Evolutionary conservation across 2,888 invertebrate genomes (phyloP), one percentile per base, ranked within the genome.

Genomic region (Xestia sexstrigata): DNA sequence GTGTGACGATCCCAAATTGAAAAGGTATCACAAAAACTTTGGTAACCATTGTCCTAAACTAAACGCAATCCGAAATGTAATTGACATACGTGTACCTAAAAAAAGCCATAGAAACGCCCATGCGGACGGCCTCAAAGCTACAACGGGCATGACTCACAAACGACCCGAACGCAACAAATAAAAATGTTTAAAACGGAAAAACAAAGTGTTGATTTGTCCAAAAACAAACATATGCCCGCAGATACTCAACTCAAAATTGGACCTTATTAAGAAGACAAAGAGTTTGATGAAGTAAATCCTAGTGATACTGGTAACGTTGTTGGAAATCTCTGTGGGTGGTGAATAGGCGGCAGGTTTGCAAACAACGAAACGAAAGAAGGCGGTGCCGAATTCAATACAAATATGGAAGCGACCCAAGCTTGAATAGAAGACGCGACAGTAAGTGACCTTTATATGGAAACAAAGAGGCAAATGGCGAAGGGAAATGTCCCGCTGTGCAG

Each of bases 341-440:
- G 88, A 90, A 92, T 90, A 94, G 95, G 95, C 95, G 95, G 95
- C 91, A 90, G 91, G 95, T 95, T 95, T 95, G 94, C 95, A 95
- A 96, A 96, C 95, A 95, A 90, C 90, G 90, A 93, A 92, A 90
- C 90, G 92, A 92, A 93, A 90, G 92, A 86, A 93, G 93, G 94
- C 93, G 93, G 89, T 88, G 89, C 92, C 91, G 87, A 84, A 89
- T 91, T 84, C 86, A 89, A 90, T 88, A 92, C 90, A 93, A 94
- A 93, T 92, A 93, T 92, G 93, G 92, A 88, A 90, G 89, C 92
- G 71, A 67, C 90, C 91, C 90, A 90, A 90, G 86, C 86, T 90
- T 93, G 90, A 93, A 93, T 93, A 92, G 93, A 88, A 89, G 88
- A 90, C 88, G 92, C 89, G 91, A 91, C 91, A 87, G 90, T 90